Base-by-base conservation (phyloP, 2,888 invertebrate species). In the Helobdella robusta region DNA sequence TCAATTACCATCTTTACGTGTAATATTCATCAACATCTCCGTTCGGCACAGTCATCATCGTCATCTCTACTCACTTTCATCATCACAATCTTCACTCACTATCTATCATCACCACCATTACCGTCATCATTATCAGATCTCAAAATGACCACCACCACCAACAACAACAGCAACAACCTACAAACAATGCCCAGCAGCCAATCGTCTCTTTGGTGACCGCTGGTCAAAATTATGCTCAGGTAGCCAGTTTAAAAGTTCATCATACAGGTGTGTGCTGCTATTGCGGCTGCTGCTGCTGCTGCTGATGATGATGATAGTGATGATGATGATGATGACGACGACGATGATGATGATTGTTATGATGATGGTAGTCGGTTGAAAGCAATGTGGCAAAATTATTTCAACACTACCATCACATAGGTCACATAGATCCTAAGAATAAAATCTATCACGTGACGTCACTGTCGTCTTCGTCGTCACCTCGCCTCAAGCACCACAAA, bases 221-320 rank as follows among this genome's bases (percentile, higher is more conserved):
- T 25, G 46, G 28, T 25, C 25, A 44, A 23, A 25, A 60, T 20
- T 25, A 60, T 25, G 60, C 40, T 44, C 40, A 40, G 46, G 61
- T 66, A 52, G 60, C 50, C 11, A 35, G 25, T 3, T 46, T 54
- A 30, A 35, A 25, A 59, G 46, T 36, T 46, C 18, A 36, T 61
- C 40, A n/a, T 59, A 23, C 20, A 48, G 18, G n/a, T 52, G 54
- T 8, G 20, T 15, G 28, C 18, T 4, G 30, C 18, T 5, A 25
- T n/a, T 58, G 58, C n/a, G 18, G 58, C 23, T 58, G 11, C 6
- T 32, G 28, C 28, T 58, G 58, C 18, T 58, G 34, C 6, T 58
- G 58, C n/a, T 58, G 34, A n/a, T 58, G 58, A 25, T 58, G 58
- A 58, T 32, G 28, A 32, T 58, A 50, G 56, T 63, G 63, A 44